Evolutionary conservation across 2,797 vertebrate species (phyloP), one percentile per base, ranked within the genome.

Genomic region (Vipera latastei): DNA sequence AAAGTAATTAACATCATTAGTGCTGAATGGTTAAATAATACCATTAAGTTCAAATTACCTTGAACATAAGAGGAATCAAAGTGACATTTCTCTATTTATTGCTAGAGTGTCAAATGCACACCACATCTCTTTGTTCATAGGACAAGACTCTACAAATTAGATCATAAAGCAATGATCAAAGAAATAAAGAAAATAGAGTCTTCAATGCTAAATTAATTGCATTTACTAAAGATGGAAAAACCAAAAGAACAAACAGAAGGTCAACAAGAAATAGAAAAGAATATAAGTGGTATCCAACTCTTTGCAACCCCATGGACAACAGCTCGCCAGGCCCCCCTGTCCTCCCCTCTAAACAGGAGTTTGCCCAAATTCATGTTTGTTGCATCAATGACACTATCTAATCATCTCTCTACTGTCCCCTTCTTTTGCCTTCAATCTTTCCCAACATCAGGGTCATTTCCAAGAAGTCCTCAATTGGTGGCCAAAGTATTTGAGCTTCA

Each of bases 91-190:
- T 59, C 26, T 18, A 89, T 38, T 90, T 56, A 25, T 0, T 89
- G 92, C 60, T 6, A 44, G 65, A 65, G 14, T 92, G n/a, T 48
- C 69, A 22, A 0, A 73, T 22, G 69, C 56, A 69, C 91, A 0
- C 51, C 83, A 59, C 53, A 38, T 94, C 89, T 3, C 91, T 38
- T 44, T 95, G 94, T 94, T 92, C 89, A 89, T 90, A 73, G 92
- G 89, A 90, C 59, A 65, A 61, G 92, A 65, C 91, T 94, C 90
- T 88, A 91, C 92, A 96, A 96, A 96, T 92, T 92, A 95, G 92
- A 91, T 93, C 95, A 95, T 93, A 92, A 90, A 93, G 91, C 90
- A 95, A 95, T 91, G 16, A 91, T 95, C 57, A 55, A 87, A 91
- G 92, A 86, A 89, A 89, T 56, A 78, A n/a, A 11, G 26, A 78